phyloP scores from a whole-genome alignment of 2,113 vertebrate species.

The Holacanthus passer region DNA sequence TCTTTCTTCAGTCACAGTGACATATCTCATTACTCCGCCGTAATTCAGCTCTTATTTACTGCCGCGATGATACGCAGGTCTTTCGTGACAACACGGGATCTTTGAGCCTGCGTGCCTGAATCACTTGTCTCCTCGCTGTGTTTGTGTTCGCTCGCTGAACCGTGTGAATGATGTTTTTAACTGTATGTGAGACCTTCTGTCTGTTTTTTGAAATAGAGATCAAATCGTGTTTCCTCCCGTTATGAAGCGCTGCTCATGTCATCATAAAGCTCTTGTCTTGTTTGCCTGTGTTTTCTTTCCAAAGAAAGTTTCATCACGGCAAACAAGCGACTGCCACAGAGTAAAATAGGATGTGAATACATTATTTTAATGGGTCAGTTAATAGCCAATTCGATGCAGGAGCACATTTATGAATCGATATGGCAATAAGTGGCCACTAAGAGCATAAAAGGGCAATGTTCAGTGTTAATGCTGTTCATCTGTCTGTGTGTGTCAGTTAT shows the following conservation, averaged over 20 bases:
- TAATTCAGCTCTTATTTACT: slow-evolving; percentile 61
- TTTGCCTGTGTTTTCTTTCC: neutral
- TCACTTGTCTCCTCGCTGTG: neutral
- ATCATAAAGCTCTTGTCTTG: neutral
- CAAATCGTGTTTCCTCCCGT: slow-evolving; percentile 10
- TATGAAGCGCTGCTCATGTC: slow-evolving; percentile 5
- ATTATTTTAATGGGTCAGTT: slow-evolving; percentile 55
- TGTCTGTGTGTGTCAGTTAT: neutral
- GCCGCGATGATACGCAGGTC: slow-evolving; percentile 11
- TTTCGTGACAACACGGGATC: slow-evolving; percentile 27
- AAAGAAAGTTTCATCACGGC: neutral
- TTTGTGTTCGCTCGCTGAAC: slow-evolving; percentile 18
- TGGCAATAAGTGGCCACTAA: slow-evolving; percentile 25
- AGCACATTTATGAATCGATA: slow-evolving; percentile 59
- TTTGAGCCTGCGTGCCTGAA: neutral
- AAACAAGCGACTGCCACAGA: slow-evolving; percentile 21
- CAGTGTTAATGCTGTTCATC: slow-evolving; percentile 3
- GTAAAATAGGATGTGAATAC: slow-evolving; percentile 23
- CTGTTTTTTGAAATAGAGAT: slow-evolving; percentile 2
- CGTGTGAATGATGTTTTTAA: slow-evolving; percentile 29
- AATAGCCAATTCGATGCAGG: slow-evolving; percentile 43
- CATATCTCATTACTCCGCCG: slow-evolving; percentile 48
- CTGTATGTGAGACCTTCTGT: slow-evolving; percentile 8
- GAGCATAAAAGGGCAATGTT: slow-evolving; percentile 6
- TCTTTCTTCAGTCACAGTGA: slow-evolving; percentile 31